phyloP scores from a whole-genome alignment of 2,797 vertebrate genomes.

The Premnoplex brunnescens region DNA sequence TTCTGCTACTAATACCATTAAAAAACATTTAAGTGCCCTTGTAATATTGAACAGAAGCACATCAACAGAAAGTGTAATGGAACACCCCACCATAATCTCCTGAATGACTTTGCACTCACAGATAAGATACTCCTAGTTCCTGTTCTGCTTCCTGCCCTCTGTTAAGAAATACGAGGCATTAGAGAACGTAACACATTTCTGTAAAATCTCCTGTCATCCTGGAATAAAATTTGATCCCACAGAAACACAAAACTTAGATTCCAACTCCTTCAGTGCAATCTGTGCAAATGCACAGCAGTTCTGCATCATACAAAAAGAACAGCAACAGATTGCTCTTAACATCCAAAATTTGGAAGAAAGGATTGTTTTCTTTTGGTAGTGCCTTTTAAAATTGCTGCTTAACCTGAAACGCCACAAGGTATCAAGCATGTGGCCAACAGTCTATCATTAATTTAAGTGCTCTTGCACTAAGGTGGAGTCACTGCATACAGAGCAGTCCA shows the following conservation, averaged over 20 bases:
- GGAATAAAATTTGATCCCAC: not conserved
- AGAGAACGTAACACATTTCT: not conserved
- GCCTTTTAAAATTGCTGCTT: not conserved
- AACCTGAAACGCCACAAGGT: not conserved
- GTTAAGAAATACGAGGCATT: not conserved
- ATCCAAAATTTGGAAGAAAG: not conserved
- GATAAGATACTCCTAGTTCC: not conserved
- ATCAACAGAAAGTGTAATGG: not conserved
- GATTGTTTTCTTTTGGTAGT: not conserved
- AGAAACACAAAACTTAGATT: not conserved
- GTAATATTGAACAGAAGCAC: not conserved
- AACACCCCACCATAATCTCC: not conserved
- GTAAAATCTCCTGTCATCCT: not conserved
- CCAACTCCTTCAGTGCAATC: not conserved
- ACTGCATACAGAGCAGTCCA: fast-evolving
- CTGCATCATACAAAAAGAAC: not conserved
- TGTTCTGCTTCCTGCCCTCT: not conserved
- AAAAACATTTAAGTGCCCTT: not conserved
- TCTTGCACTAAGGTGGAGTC: not conserved
- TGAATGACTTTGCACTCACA: not conserved
- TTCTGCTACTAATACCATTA: conserved; percentile 1
- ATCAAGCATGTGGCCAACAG: not conserved
- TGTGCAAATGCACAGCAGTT: not conserved
- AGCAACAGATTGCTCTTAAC: not conserved
- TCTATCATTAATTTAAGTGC: not conserved